Conservation (phyloP, 2,113 vertebrate species). For the Collichthys lucidus region DNA sequence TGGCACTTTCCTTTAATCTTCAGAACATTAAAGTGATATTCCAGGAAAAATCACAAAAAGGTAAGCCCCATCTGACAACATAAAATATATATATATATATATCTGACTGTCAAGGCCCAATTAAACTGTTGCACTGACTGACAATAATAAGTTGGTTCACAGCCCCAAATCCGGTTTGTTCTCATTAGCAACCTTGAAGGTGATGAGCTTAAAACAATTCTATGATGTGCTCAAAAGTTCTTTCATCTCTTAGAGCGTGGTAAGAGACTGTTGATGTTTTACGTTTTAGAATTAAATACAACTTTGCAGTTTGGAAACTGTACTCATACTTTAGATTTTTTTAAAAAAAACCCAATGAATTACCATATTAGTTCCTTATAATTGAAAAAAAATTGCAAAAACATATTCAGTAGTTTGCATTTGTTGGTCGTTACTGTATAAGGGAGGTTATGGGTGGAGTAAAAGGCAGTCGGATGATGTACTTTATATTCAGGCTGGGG, state of each 20-base stretch:
- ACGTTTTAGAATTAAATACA: background rate
- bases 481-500: background rate
- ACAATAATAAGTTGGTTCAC: constrained; percentile 4
- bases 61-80: background rate
- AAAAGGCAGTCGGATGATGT: background rate
- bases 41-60: background rate
- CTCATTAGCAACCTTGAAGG: constrained; percentile 6
- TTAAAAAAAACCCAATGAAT: background rate
- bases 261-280: background rate
- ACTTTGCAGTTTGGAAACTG: background rate
- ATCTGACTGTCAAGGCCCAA: background rate
- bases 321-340: background rate
- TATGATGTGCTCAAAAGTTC: background rate
- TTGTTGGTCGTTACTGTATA: background rate
- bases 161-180: background rate
- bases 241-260: too few relatives aligned
- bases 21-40: background rate
- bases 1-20: background rate
- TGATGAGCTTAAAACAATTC: background rate
- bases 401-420: background rate
- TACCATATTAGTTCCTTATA: too few relatives aligned
- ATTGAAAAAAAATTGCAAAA: background rate
- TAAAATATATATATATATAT: background rate
- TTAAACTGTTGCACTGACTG: constrained; percentile 10
- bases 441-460: background rate